Conservation (phyloP, 2,113 vertebrate genomes). For the Cyprinus carpio region DNA sequence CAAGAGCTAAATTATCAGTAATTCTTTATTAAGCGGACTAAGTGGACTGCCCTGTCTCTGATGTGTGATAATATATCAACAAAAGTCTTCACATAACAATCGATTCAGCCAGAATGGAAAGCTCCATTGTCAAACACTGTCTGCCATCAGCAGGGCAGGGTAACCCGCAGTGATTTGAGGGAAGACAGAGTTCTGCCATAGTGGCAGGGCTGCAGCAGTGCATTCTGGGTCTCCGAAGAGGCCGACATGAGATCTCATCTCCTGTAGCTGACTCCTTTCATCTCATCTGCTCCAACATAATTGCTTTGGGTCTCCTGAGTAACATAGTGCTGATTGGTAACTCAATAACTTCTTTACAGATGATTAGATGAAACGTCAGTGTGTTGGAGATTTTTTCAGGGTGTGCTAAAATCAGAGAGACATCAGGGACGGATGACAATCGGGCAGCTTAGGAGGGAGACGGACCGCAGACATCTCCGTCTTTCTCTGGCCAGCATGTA, state of each 20-base stretch:
- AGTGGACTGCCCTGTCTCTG: neutral
- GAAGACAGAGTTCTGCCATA: neutral
- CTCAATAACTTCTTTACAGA: slow-evolving; percentile 60
- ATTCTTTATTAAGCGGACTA: neutral
- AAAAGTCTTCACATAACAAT: slow-evolving; percentile 6
- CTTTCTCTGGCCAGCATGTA: neutral
- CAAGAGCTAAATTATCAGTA: neutral
- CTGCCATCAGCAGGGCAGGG: neutral
- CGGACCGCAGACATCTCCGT: neutral
- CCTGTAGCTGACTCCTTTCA: slow-evolving; percentile 44
- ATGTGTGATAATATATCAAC: neutral
- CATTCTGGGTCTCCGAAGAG: slow-evolving; percentile 21
- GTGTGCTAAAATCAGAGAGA: slow-evolving; percentile 36
- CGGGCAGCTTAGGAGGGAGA: neutral
- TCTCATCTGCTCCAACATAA: slow-evolving; percentile 57
- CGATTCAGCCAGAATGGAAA: neutral
- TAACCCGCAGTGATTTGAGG: neutral
- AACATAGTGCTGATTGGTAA: slow-evolving; percentile 60
- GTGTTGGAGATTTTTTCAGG: slow-evolving; percentile 33
- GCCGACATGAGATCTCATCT: slow-evolving; percentile 38
- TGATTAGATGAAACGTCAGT: slow-evolving; percentile 54
- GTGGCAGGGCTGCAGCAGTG: neutral
- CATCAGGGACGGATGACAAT: neutral
- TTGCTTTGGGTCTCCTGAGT: slow-evolving; percentile 62
- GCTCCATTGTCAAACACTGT: slow-evolving; percentile 2